phyloP scores from a whole-genome alignment of 1,140 invertebrate species.

The Aricia agestis region DNA sequence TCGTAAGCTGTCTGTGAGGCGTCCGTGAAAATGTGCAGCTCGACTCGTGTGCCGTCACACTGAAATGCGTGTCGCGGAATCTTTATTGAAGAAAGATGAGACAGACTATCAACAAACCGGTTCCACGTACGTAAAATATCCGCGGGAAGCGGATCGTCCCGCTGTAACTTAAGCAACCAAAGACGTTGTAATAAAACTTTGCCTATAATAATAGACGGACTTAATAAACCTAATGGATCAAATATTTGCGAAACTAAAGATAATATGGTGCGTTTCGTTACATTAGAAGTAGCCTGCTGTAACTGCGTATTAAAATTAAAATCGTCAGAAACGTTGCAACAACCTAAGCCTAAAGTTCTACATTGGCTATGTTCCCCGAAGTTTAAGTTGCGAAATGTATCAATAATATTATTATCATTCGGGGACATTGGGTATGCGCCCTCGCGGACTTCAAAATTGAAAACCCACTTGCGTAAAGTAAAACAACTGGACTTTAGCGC shows the following conservation, averaged over 20 bases:
- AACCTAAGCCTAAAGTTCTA: conserved; percentile 24
- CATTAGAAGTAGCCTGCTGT: background rate
- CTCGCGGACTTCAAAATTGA: conserved; percentile 18
- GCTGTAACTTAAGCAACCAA: conserved; percentile 35
- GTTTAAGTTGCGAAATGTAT: conserved; percentile 10
- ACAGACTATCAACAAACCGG: conserved; percentile 4
- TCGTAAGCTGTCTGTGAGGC: conserved; percentile 27
- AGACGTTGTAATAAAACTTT: conserved; percentile 42
- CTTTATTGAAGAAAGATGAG: conserved; percentile 3
- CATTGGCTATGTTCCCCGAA: conserved; percentile 16
- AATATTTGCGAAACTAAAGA: conserved; percentile 25
- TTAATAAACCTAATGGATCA: conserved; percentile 25
- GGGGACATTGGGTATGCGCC: background rate
- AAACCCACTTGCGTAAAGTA: conserved; percentile 19
- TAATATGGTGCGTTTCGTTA: conserved; percentile 20
- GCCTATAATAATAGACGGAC: conserved; percentile 19
- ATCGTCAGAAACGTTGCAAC: conserved; percentile 18
- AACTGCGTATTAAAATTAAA: conserved; percentile 22
- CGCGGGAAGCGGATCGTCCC: conserved; percentile 39
- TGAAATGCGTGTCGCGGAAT: conserved; percentile 15
- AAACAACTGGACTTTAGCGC: conserved; percentile 18
- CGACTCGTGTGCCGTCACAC: background rate
- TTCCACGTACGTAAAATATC: conserved; percentile 9
- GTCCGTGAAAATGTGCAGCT: conserved; percentile 29
- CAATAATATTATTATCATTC: background rate